phyloP scores from a whole-genome alignment of 2,888 invertebrate species.

The Eupithecia tripunctaria region DNA sequence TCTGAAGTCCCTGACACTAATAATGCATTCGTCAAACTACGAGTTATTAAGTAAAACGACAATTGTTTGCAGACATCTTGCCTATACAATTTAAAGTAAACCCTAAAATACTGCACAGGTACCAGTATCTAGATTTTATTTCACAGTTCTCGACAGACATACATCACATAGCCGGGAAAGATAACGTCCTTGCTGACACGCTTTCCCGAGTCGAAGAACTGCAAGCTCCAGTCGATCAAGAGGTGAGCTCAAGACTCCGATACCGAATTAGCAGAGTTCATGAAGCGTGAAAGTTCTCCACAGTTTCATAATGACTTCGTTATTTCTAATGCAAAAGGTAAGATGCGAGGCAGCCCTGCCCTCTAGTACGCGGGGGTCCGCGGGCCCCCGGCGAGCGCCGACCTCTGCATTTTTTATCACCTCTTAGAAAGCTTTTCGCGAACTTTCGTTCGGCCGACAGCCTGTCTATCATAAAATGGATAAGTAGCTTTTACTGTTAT shows the following conservation, averaged over 20 bases:
- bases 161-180: too few species aligned
- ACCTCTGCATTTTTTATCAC: constrained; percentile 65
- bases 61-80: too few species aligned
- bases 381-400: constrained; percentile 38
- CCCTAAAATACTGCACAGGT: background rate
- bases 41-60: too few species aligned
- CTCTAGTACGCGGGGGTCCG: background rate
- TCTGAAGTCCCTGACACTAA: too few species aligned
- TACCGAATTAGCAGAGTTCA: too few species aligned
- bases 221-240: too few species aligned
- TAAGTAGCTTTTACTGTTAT: constrained; percentile 3
- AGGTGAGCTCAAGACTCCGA: too few species aligned
- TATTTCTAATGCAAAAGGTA: background rate
- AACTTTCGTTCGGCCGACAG: constrained; percentile 34
- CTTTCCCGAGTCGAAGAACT: too few species aligned
- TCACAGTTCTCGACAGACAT: too few species aligned
- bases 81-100: background rate
- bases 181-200: too few species aligned
- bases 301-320: background rate
- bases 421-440: constrained; percentile 55
- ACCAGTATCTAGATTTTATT: too few species aligned
- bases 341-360: constrained; percentile 24
- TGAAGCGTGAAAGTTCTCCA: background rate
- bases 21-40: too few species aligned
- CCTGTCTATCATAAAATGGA: constrained; percentile 22